Conservation (phyloP, 2,797 vertebrate genomes). For the Squalus acanthias region DNA sequence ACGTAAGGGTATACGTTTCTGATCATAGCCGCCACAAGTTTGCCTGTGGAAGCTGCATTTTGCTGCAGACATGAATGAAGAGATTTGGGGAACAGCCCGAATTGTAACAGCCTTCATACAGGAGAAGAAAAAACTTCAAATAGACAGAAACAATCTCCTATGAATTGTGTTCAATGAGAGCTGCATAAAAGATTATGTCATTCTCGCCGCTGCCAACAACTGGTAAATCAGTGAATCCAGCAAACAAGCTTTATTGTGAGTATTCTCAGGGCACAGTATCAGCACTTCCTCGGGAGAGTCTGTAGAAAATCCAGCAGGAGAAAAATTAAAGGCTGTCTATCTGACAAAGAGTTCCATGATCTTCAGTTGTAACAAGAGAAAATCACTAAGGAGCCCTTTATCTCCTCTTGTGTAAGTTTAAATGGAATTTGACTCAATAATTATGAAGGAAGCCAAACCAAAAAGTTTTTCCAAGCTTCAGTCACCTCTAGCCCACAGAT, state of each 20-base stretch:
- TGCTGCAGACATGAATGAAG: not conserved
- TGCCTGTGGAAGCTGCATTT: not conserved
- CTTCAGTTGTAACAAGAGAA: conserved; percentile 1
- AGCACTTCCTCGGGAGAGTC: not conserved
- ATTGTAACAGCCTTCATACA: not conserved
- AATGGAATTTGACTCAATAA: conserved; percentile 11
- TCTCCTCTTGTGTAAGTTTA: not conserved
- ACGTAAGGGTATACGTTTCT: not conserved
- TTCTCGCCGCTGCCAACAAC: not conserved
- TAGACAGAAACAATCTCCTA: not conserved
- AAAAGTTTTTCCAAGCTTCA: not conserved
- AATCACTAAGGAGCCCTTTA: not conserved
- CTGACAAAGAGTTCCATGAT: not conserved
- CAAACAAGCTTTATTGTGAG: not conserved
- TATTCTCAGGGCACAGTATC: conserved; percentile 8
- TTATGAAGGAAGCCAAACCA: not conserved
- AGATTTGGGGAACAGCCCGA: not conserved
- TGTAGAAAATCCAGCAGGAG: not conserved
- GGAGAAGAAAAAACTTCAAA: not conserved
- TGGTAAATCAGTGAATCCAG: not conserved
- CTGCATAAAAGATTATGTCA: not conserved
- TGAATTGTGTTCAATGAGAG: not conserved
- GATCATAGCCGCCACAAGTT: not conserved
- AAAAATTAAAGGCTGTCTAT: conserved; percentile 1
- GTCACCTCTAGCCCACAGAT: not conserved